Evolutionary conservation across 2,888 invertebrate species (phyloP).

Genomic region (Apodemia hepburni): DNA sequence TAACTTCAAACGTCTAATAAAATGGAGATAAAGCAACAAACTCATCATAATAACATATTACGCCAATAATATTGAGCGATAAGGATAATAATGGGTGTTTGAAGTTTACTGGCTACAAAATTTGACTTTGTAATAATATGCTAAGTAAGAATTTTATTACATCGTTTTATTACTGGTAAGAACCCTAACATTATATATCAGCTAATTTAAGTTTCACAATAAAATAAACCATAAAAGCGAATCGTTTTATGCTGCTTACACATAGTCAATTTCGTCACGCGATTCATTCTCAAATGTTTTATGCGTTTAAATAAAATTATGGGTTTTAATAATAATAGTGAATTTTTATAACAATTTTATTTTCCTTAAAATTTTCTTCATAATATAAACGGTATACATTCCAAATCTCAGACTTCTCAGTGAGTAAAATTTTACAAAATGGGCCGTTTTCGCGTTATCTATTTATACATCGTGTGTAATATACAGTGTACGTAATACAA

Average conservation of each 20-base stretch:
- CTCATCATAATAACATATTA: constrained; percentile 3
- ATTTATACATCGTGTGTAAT: too few relatives aligned
- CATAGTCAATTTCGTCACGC: constrained; percentile 8
- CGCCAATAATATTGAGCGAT: neutral
- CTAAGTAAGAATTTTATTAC: constrained; percentile 9
- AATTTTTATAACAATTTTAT: too few relatives aligned
- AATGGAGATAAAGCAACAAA: neutral
- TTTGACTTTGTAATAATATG: constrained; percentile 12
- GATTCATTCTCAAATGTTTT: neutral
- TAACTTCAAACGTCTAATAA: too few relatives aligned
- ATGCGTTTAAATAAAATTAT: neutral
- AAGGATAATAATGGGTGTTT: neutral
- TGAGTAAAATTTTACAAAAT: too few relatives aligned
- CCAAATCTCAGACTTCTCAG: too few relatives aligned
- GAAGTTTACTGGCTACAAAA: neutral
- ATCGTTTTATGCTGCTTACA: constrained; percentile 12
- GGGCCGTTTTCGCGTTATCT: too few relatives aligned
- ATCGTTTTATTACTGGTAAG: constrained; percentile 10
- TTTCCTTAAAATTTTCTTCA: too few relatives aligned
- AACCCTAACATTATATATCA: constrained; percentile 30
- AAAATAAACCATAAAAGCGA: constrained; percentile 16
- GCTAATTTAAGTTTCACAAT: constrained; percentile 20
- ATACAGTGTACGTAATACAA: too few relatives aligned
- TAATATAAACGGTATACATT: too few relatives aligned
- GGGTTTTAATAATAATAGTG: too few relatives aligned